Conservation (phyloP, 1,140 invertebrate species). For the Sweltsa coloradensis region DNA sequence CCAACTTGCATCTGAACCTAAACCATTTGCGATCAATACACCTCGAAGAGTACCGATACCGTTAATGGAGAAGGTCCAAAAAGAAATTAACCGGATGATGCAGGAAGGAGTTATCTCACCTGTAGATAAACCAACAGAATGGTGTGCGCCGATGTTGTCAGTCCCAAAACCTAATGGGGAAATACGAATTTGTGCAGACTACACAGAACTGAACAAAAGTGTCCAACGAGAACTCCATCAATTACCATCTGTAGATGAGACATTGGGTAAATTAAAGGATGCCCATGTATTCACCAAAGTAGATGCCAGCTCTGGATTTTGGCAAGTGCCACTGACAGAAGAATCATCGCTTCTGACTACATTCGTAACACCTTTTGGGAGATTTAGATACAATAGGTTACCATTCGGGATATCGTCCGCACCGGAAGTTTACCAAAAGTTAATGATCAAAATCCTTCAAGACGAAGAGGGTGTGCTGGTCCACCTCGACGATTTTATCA, state of each 20-base stretch:
- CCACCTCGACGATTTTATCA: conserved; percentile 3
- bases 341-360: conserved; percentile 15
- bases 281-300: conserved; percentile 14
- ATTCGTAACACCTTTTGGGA: conserved; percentile 19
- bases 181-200: conserved; percentile 30
- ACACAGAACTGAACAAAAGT: conserved; percentile 22
- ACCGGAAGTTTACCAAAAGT: conserved; percentile 9
- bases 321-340: conserved; percentile 15
- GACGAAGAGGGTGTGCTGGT: background rate
- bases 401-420: conserved; percentile 16
- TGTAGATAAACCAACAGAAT: conserved; percentile 25
- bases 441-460: conserved; percentile 1
- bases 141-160: conserved; percentile 28
- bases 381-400: conserved; percentile 13
- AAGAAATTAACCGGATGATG: conserved; percentile 19
- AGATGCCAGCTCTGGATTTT: conserved; percentile 17
- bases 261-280: conserved; percentile 1
- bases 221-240: conserved; percentile 17
- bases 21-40: conserved; percentile 10
- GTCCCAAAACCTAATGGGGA: conserved; percentile 26
- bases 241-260: conserved; percentile 6
- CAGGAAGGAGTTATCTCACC: conserved; percentile 21
- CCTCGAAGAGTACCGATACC: conserved; percentile 23
- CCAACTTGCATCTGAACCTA: background rate
- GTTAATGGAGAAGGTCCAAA: conserved; percentile 18